Percentiles rank a stretch among this genome's conserved stretches.
phyloP scores from a whole-genome alignment of 2,888 invertebrate genomes.

The Gibbula magus region DNA sequence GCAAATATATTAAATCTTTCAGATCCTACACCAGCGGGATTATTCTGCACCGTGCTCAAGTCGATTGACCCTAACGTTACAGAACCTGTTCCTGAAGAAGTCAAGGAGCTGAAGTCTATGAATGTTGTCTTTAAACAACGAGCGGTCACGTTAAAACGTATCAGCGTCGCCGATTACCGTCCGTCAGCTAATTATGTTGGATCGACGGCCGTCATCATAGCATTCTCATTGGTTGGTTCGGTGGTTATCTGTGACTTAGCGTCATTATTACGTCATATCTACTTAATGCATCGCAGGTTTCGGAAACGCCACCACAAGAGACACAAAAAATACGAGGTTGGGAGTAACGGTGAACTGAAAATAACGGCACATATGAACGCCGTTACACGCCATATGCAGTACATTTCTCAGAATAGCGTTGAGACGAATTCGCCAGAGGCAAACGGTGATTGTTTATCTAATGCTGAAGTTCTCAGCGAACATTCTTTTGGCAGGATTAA shows the following conservation, averaged over 20 bases:
- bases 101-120: conserved; percentile 17
- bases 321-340: not conserved
- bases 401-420: not conserved
- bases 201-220: conserved; percentile 18
- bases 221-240: conserved; percentile 17
- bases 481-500: not conserved
- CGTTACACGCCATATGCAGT: not conserved
- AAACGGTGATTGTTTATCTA: not conserved
- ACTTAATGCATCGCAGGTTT: not conserved
- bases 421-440: not conserved
- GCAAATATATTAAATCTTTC: not conserved
- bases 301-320: too few species aligned
- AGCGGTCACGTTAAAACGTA: conserved; percentile 6
- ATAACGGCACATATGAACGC: not conserved
- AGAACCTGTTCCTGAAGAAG: conserved; percentile 20
- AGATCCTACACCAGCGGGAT: not conserved
- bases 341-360: not conserved
- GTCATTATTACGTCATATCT: not conserved
- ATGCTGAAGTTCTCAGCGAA: not conserved
- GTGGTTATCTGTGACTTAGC: conserved; percentile 7
- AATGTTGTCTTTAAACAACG: conserved; percentile 15
- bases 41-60: not conserved
- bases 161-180: conserved; percentile 18
- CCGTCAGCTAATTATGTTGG: conserved; percentile 23
- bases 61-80: not conserved